These are phyloP conservation scores for Syngnathus scovelli DNA, from an alignment of 2,113 vertebrate species.

Conservation along the genomic window DNA sequence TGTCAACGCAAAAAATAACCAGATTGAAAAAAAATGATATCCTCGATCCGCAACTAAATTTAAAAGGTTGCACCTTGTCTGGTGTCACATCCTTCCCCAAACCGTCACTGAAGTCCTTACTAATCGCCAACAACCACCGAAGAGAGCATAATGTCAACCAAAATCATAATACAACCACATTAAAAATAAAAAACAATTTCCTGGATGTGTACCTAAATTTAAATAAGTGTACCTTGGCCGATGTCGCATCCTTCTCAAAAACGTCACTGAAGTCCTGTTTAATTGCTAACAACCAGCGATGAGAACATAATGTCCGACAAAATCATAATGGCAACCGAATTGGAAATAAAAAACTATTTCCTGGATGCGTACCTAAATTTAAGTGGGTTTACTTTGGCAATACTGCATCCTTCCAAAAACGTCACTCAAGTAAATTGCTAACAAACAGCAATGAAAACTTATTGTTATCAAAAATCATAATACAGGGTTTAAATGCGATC, in stretches of 20 bases:
- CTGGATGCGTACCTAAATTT: neutral
- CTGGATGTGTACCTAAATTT: neutral
- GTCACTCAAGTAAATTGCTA: neutral
- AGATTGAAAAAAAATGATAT: neutral
- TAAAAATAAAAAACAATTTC: neutral
- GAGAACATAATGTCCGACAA: neutral
- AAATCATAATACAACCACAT: neutral
- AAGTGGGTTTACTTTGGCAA: neutral
- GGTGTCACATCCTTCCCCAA: neutral
- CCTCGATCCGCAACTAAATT: neutral
- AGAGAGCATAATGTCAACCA: neutral
- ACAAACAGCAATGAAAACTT: neutral
- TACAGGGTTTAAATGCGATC: too few relatives aligned
- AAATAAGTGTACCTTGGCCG: neutral
- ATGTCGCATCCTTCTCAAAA: neutral
- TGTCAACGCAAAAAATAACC: neutral
- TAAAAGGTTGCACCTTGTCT: neutral
- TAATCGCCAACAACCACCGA: neutral
- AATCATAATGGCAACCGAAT: neutral
- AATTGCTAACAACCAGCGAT: neutral
- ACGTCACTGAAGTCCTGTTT: neutral
- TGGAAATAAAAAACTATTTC: neutral
- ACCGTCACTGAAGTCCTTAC: neutral
- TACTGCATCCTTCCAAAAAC: neutral
- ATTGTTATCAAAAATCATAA: neutral